A percentile compares a stretch with the other conserved stretches of the same genome.
Conservation (phyloP, 2,113 vertebrate genomes). For the Carollia perspicillata region DNA sequence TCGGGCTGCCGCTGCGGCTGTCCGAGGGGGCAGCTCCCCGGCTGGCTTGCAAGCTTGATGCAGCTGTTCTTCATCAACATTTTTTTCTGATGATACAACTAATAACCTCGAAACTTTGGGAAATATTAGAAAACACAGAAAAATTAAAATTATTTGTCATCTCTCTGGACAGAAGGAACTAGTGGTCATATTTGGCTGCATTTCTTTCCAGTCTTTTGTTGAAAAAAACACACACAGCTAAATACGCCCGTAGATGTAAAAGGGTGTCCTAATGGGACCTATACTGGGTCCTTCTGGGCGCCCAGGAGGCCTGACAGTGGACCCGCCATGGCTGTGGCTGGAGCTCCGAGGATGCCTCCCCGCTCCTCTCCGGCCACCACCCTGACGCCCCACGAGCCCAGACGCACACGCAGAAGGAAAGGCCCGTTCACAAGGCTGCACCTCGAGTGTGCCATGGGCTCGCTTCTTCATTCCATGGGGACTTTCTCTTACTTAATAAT, state of each 20-base stretch:
- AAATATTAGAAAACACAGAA: neutral
- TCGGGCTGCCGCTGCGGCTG: neutral
- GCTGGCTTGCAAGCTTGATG: neutral
- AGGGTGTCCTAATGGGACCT: neutral
- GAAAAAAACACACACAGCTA: neutral
- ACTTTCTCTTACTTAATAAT: neutral
- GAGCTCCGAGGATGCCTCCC: neutral
- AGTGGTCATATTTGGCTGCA: neutral
- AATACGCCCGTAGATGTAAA: neutral
- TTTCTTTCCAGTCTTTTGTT: neutral
- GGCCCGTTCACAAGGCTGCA: neutral
- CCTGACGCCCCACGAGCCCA: neutral
- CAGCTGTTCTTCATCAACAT: neutral
- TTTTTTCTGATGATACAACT: neutral
- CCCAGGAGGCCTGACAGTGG: neutral
- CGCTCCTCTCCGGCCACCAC: neutral
- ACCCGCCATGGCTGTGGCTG: rapidly evolving
- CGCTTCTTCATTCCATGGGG: neutral
- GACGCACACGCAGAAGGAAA: neutral
- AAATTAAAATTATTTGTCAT: neutral
- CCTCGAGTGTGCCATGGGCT: neutral
- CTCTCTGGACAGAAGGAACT: neutral
- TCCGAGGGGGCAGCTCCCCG: neutral
- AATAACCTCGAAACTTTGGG: neutral
- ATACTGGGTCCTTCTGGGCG: neutral